Conservation (phyloP, 2,888 invertebrate genomes). For the Cheilosia vernalis region DNA sequence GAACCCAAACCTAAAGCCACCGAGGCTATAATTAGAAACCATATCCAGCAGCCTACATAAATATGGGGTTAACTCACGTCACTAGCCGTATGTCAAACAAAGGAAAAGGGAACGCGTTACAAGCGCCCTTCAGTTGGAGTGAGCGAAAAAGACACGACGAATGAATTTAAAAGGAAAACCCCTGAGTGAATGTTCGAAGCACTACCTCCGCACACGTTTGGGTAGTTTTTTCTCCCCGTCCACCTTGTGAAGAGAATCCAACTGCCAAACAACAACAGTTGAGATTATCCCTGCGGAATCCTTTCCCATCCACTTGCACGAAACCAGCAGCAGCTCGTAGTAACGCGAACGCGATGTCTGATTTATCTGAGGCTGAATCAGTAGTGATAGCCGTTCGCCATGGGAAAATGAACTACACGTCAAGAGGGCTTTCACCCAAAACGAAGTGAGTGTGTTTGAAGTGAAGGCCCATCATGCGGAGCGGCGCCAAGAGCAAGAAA, state of each 20-base stretch:
- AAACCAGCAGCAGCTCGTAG: not conserved
- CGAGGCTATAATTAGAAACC: slow-evolving; percentile 55
- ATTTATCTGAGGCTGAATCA: slow-evolving; percentile 53
- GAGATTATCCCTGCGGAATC: not conserved
- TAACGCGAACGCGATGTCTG: slow-evolving; percentile 27
- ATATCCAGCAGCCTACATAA: slow-evolving; percentile 30
- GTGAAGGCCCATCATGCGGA: slow-evolving; percentile 4
- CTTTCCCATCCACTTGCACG: not conserved
- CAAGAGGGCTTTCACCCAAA: slow-evolving; percentile 5
- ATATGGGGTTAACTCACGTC: slow-evolving; percentile 37
- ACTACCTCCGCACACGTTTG: slow-evolving; percentile 37
- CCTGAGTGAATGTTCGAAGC: slow-evolving; percentile 38
- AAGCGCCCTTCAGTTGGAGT: not conserved
- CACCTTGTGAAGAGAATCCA: slow-evolving; percentile 13
- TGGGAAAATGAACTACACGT: slow-evolving; percentile 30
- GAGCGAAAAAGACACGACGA: not conserved
- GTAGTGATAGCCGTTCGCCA: slow-evolving; percentile 30
- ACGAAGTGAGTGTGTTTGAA: slow-evolving; percentile 38
- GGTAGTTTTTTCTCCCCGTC: slow-evolving; percentile 17
- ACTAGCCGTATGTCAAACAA: not conserved
- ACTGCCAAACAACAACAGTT: not conserved
- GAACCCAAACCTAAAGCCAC: slow-evolving; percentile 21
- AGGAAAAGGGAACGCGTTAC: not conserved
- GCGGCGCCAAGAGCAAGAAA: slow-evolving; percentile 28
- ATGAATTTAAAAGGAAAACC: slow-evolving; percentile 19